Evolutionary conservation across 2,888 invertebrate species (phyloP), one percentile per base, ranked within the genome.

Genomic region (Coleophora deauratella): DNA sequence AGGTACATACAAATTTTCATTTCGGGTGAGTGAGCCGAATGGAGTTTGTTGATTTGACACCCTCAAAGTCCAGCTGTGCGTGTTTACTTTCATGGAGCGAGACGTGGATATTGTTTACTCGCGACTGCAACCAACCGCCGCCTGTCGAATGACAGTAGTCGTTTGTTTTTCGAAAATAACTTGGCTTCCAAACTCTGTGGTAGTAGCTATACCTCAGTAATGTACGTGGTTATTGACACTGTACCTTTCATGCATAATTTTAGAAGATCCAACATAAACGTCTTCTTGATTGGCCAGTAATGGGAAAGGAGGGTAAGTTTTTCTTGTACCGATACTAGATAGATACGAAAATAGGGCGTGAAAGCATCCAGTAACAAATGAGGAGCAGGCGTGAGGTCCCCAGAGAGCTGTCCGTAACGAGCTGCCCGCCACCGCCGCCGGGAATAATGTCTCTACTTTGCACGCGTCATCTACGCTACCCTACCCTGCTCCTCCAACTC

Each of bases 381-480:
- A 60, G 57, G 59, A 54, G 59, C 57, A 55, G 50, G 51, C 53
- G 55, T 53, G 53, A 52, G 59, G 57, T 66, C 73, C 63, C 70
- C 36, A 35, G 68, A 56, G 70, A 54, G 56, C 46, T 53, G 60
- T 48, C 54, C 55, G 55, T 65, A 72, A 72, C 68, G 66, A 72
- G 63, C 53, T 50, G 47, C 59, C 43, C 57, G 47, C 52, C 50
- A 47, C 59, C 43, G 58, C 47, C 59, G 55, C 57, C 52, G 39
- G 45, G 53, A 62, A 57, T 69, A 69, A 75, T 72, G 61, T 54
- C 52, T 55, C 56, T 62, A 63, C 66, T 71, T 70, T 64, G 61
- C 68, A 61, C 66, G 62, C 60, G 62, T 66, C 68, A 63, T 69
- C 65, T 43, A 36, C 44, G 33, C 31, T 44, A 33, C 37, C 40